Evolutionary conservation across 2,888 invertebrate genomes (phyloP), one percentile per base, ranked within the genome.

Genomic region (Punctoribates punctum): DNA sequence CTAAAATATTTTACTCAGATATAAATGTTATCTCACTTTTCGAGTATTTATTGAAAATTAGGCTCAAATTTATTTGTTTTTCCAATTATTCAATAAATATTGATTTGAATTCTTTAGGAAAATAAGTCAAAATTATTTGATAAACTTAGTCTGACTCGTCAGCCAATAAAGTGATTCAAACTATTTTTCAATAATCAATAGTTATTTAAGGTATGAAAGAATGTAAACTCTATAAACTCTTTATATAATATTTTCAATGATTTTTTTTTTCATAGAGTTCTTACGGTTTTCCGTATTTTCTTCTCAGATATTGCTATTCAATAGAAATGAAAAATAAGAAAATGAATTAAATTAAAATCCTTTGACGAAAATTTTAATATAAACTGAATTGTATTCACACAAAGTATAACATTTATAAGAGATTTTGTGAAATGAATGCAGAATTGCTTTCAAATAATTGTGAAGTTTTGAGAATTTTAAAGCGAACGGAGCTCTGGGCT

Each of bases 371-470:
- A 15, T 60, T 60, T 11, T 60, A 13, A 60, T 15, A 60, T 51
- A 51, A 60, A 25, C 2, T 20, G 20, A 34, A 38, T 67, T 42
- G 67, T 67, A 67, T 67, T 67, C 67, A 67, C 38, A 67, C 67
- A 67, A 67, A 67, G 67, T 67, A 67, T 67, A 67, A 67, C 67
- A 67, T 67, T 67, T 67, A 42, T 42, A 67, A 67, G 20, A 17
- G 38, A 17, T 67, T 67, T 23, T 23, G 0, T 27, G 60, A 60
- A 60, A 13, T 23, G 23, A 27, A 65, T 27, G 38, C 34, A 38
- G 67, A 42, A 67, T 67, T 67, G 42, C 2, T 34, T 38, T 29
- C 15, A 67, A 60, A 42, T 42, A 42, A 67, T 67, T 67, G 67
- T 65, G 23, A 42, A 67, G 67, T 67, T 67, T 67, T 2, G n/a